phyloP scores from a whole-genome alignment of 2,888 invertebrate genomes.

The Cetonia aurata region DNA sequence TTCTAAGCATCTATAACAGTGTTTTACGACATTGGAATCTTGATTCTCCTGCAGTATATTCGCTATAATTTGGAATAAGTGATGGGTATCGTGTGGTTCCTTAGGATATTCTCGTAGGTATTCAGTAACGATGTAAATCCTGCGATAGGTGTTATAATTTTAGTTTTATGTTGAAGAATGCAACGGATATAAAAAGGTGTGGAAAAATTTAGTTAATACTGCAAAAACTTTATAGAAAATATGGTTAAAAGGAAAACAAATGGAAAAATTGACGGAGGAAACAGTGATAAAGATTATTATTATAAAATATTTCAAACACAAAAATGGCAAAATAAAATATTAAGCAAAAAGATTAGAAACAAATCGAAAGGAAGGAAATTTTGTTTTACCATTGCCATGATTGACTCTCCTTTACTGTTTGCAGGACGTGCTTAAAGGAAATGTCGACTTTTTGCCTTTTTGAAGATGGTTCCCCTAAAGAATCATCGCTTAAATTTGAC shows the following conservation, averaged over 20 bases:
- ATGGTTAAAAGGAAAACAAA: too few species aligned
- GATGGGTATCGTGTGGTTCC: constrained; percentile 60
- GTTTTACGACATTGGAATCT: constrained; percentile 60
- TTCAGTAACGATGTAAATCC: constrained; percentile 63
- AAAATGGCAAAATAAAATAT: too few species aligned
- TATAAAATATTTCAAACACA: too few species aligned
- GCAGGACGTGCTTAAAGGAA: constrained; percentile 58
- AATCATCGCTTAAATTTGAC: constrained; percentile 27
- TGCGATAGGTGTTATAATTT: constrained; percentile 50
- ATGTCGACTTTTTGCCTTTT: constrained; percentile 59
- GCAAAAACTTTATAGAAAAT: too few species aligned
- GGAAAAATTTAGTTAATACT: too few species aligned
- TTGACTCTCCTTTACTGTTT: constrained; percentile 59
- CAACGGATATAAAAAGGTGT: too few species aligned
- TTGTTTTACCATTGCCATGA: constrained; percentile 63
- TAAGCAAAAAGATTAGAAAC: too few species aligned
- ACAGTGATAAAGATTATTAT: too few species aligned
- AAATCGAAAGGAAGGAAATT: constrained; percentile 8
- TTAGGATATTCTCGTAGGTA: constrained; percentile 65
- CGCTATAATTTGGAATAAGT: constrained; percentile 64
- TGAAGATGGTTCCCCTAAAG: constrained; percentile 41
- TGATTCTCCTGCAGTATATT: constrained; percentile 60
- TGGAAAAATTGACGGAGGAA: too few species aligned
- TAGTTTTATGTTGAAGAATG: too few species aligned
- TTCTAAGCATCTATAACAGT: constrained; percentile 61